phyloP scores from a whole-genome alignment of 2,113 vertebrate genomes.

The Herpetotheres cachinnans region DNA sequence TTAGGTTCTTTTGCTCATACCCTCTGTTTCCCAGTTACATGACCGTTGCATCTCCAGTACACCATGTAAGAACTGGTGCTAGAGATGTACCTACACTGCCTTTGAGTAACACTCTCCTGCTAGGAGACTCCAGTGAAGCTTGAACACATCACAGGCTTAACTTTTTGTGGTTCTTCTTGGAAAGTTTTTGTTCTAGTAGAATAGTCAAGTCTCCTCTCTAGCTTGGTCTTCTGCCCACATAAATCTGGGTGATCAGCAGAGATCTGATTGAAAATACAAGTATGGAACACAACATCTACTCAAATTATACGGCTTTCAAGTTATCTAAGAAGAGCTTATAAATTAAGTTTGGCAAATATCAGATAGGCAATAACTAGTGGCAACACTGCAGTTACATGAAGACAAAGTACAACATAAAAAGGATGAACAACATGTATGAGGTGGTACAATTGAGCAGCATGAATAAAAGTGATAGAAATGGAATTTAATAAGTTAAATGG shows the following conservation, averaged over 20 bases:
- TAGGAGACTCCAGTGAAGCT: background rate
- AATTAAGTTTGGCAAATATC: background rate
- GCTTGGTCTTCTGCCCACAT: background rate
- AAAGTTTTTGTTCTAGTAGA: background rate
- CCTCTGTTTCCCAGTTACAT: background rate
- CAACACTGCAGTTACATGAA: background rate
- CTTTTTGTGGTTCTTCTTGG: background rate
- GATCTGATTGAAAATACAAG: background rate
- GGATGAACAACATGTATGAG: background rate
- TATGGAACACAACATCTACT: background rate
- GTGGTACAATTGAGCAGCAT: background rate
- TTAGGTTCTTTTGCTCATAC: background rate
- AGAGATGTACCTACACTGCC: background rate
- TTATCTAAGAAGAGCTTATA: background rate
- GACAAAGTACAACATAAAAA: background rate
- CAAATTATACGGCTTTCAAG: background rate
- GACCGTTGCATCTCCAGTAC: background rate
- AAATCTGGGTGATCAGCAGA: background rate
- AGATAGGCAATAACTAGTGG: background rate
- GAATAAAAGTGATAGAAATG: slow-evolving; percentile 4
- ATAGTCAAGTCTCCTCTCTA: background rate
- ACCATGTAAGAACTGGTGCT: background rate
- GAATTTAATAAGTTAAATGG: slow-evolving; percentile 9
- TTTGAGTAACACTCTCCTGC: background rate
- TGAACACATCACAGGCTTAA: background rate